These are phyloP conservation scores for Odocoileus hemionus DNA, from an alignment of 2,113 vertebrate species.

Conservation along the genomic window DNA sequence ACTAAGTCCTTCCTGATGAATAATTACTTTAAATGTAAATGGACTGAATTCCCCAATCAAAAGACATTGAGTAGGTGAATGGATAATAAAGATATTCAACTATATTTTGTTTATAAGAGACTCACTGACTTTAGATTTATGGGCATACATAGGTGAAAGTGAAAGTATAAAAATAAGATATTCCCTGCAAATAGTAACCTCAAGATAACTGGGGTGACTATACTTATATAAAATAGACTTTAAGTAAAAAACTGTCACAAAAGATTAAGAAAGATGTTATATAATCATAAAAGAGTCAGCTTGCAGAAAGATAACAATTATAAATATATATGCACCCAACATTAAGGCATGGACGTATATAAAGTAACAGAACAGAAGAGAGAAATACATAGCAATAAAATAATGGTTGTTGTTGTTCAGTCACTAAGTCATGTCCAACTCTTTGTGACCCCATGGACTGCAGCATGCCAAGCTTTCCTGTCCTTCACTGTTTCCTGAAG, in stretches of 20 bases:
- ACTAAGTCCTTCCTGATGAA: background rate
- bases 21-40: background rate
- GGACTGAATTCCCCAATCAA: background rate
- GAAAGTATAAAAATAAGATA: background rate
- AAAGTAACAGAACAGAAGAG: background rate
- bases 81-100: background rate
- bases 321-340: background rate
- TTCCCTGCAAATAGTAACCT: background rate
- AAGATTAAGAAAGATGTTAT: background rate
- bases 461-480: background rate
- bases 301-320: background rate
- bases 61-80: background rate
- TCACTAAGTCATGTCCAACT: background rate
- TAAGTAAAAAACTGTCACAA: background rate
- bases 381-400: background rate
- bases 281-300: background rate
- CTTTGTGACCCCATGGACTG: background rate
- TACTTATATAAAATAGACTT: background rate
- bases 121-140: background rate
- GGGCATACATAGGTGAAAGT: background rate
- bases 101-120: background rate
- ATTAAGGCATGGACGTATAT: background rate
- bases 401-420: background rate
- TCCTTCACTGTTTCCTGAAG: background rate
- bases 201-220: background rate